These are phyloP conservation scores for Rhimphoctona megacephalus DNA, from an alignment of 2,888 invertebrate species.

Conservation along the genomic window DNA sequence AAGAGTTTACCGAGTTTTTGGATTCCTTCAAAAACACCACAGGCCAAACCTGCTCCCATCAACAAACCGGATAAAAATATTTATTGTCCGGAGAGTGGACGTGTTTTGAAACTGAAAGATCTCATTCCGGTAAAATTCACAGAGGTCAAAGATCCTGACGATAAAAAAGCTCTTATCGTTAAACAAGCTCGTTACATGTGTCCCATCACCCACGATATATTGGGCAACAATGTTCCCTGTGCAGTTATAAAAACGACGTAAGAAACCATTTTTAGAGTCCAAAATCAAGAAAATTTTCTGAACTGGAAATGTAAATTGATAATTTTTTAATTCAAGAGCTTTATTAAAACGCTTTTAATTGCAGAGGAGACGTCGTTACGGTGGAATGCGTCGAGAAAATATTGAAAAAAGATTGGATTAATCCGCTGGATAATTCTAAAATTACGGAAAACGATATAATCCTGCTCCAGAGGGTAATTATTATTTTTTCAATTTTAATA, in stretches of 20 bases:
- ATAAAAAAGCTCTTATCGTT: slow-evolving; percentile 93
- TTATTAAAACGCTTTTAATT: slow-evolving; percentile 68
- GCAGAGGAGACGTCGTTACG: slow-evolving; percentile 97
- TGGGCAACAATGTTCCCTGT: slow-evolving; percentile 97
- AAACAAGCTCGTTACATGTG: slow-evolving; percentile 98
- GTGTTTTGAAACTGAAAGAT: slow-evolving; percentile 95
- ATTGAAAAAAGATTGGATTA: slow-evolving; percentile 98
- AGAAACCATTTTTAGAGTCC: slow-evolving; percentile 78
- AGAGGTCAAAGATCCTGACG: slow-evolving; percentile 94
- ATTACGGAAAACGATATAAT: slow-evolving; percentile 97
- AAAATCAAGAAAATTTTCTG: too few species aligned
- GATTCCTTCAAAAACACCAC: slow-evolving; percentile 97
- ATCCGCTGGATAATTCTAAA: slow-evolving; percentile 95
- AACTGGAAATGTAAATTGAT: not conserved
- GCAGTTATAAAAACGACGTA: slow-evolving; percentile 96
- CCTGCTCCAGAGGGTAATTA: slow-evolving; percentile 91
- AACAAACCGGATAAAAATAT: slow-evolving; percentile 93
- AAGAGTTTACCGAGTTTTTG: slow-evolving; percentile 97
- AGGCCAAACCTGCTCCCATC: slow-evolving; percentile 89
- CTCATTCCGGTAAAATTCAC: slow-evolving; percentile 97
- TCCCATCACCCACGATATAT: slow-evolving; percentile 97
- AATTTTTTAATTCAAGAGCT: slow-evolving; percentile 14
- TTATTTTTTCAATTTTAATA: not conserved
- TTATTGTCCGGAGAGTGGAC: slow-evolving; percentile 94
- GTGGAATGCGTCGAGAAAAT: slow-evolving; percentile 98